Conservation (phyloP, 1,140 invertebrate genomes). For the Caenorhabditis remanei region DNA sequence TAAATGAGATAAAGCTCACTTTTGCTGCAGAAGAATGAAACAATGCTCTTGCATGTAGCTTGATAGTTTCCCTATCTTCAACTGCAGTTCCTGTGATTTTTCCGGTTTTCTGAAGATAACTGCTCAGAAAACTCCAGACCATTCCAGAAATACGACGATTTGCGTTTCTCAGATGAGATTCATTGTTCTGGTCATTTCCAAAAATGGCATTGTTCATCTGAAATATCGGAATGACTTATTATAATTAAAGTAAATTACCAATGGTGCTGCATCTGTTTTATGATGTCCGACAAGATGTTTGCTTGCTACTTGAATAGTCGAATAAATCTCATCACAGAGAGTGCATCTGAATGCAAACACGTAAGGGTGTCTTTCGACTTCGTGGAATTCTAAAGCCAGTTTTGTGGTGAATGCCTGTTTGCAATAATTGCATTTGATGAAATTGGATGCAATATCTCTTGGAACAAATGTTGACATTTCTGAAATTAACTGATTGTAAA, state of each 20-base stretch:
- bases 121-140: constrained; percentile 11
- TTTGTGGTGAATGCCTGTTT: neutral
- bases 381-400: constrained; percentile 35
- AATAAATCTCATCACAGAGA: neutral
- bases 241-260: constrained; percentile 1
- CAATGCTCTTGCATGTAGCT: neutral
- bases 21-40: neutral
- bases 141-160: constrained; percentile 23
- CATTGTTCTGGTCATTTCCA: neutral
- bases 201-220: neutral
- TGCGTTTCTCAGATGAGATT: too few species aligned
- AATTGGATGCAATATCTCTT: constrained; percentile 11
- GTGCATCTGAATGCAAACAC: constrained; percentile 2
- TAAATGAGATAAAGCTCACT: too few species aligned
- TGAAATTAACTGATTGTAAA: neutral
- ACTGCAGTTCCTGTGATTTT: neutral
- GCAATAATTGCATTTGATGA: neutral
- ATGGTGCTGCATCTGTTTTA: neutral
- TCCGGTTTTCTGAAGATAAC: neutral
- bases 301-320: neutral
- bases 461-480: neutral
- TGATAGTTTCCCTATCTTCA: neutral
- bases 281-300: neutral
- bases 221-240: neutral
- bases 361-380: neutral